Base-by-base conservation (phyloP, 2,888 invertebrate genomes). In the Cryptocheilus praepositus region DNA sequence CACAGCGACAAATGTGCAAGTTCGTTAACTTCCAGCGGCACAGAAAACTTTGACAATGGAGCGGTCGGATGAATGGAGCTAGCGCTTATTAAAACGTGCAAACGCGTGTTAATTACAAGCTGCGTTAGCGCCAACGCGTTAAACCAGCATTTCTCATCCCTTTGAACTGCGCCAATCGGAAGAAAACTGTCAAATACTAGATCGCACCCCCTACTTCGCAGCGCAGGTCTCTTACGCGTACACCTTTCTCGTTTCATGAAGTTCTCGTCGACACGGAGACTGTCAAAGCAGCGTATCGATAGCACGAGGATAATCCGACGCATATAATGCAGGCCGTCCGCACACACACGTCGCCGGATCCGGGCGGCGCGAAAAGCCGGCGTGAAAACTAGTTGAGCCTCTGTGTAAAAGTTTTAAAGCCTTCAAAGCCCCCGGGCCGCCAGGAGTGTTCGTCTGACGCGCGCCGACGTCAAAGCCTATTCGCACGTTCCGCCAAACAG, bases 331-430 rank as follows among this genome's bases (percentile, higher is more conserved):
- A 74, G 70, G 64, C 70, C 70, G 61, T 53, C 61, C 59, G 45
- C 18, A 36, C 8, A 11, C 8, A 11, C 11, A 36, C 36, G 8
- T 11, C 36, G 36, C 61, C 55, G 62, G 15, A 45, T 36, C 57
- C 36, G 36, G 21, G 59, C 53, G 44, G 72, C 64, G 72, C 68
- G 76, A 70, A 76, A 78, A 75, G 68, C 73, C 70, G 55, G 46
- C 57, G 64, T 59, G 67, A 61, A 74, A 80, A 79, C 76, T 77
- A 79, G 79, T 80, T 80, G 71, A 77, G 81, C 73, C 71, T 64
- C 70, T 74, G 66, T 65, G 71, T 77, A 71, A 77, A 83, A 83
- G 81, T 83, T 62, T 70, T 73, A 82, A 80, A 80, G 78, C 79
- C 59, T 44, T 65, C 68, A 72, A 67, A 18, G 15, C 21, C 3